These are phyloP conservation scores for Cantharis flavilabris DNA, from an alignment of 2,888 invertebrate species.

Conservation along the genomic window DNA sequence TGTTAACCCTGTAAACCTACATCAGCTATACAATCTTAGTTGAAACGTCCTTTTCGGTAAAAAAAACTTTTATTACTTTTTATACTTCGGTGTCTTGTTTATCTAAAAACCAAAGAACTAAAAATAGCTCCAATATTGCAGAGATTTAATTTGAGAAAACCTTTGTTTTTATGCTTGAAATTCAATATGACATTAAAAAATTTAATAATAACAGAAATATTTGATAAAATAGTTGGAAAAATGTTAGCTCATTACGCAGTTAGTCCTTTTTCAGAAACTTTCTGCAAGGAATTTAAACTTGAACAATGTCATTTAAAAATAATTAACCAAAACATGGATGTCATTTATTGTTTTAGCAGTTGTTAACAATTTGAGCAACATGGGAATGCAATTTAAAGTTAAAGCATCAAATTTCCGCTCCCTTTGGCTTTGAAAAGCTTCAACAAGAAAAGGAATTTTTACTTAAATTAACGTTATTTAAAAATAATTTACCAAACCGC, in stretches of 20 bases:
- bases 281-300: not conserved
- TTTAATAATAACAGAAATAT: not conserved
- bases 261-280: not conserved
- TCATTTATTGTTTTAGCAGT: not conserved
- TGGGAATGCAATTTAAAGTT: not conserved
- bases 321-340: not conserved
- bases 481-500: not conserved
- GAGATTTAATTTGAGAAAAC: not conserved
- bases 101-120: not conserved
- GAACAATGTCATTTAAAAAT: not conserved
- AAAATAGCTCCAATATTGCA: not conserved
- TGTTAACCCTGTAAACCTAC: not conserved
- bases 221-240: not conserved
- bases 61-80: not conserved
- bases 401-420: too few relatives aligned
- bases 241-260: too few relatives aligned
- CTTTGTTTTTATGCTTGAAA: not conserved
- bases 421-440: too few relatives aligned
- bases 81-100: not conserved
- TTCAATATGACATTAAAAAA: not conserved
- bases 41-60: not conserved
- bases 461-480: not conserved
- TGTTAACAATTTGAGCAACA: not conserved
- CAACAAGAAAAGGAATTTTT: too few relatives aligned
- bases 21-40: not conserved